Base-by-base conservation (phyloP, 2,888 invertebrate genomes). In the Cryptus armator region DNA sequence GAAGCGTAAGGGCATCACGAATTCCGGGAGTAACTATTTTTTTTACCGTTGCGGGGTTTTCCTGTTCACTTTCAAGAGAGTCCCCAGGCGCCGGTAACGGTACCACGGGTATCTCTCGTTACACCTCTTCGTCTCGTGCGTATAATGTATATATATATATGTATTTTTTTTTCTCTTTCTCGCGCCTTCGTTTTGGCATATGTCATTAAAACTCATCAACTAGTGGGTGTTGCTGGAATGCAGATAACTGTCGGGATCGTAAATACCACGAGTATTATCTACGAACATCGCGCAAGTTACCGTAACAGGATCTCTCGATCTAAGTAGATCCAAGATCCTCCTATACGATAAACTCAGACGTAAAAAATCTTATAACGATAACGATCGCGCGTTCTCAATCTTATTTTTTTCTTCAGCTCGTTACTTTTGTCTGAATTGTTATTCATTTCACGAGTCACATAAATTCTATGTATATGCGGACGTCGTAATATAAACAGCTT, bases 21-120 rank as follows among this genome's bases (percentile, higher is more conserved):
- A 70, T 70, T 24, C 75, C 37, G 46, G 14, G 29, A 66, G 37
- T 78, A 43, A 56, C 51, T 43, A 67, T 75, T 81, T 85, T 85
- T 88, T 90, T 88, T 90, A 90, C 91, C 90, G 91, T 91, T 91
- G 89, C 86, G 7, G 16, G 19, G 87, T 89, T 88, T 89, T 91
- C 89, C 90, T 88, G 87, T 86, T 87, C 83, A 91, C 88, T 82
- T 82, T 85, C 71, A 24, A 56, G 66, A 79, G 66, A 66, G 48
- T 71, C 44, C 53, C 51, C 29, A 81, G 84, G 75, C 82, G 84
- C 82, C 74, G 70, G 44, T 87, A 87, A 87, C 87, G 87, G 87
- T 85, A 87, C 79, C 68, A 37, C 72, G 64, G 70, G 66, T 81
- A 70, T 83, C 76, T 75, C 68, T 44, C 64, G 46, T 74, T 76